phyloP scores from a whole-genome alignment of 2,888 invertebrate genomes.

The Thumatha senex region DNA sequence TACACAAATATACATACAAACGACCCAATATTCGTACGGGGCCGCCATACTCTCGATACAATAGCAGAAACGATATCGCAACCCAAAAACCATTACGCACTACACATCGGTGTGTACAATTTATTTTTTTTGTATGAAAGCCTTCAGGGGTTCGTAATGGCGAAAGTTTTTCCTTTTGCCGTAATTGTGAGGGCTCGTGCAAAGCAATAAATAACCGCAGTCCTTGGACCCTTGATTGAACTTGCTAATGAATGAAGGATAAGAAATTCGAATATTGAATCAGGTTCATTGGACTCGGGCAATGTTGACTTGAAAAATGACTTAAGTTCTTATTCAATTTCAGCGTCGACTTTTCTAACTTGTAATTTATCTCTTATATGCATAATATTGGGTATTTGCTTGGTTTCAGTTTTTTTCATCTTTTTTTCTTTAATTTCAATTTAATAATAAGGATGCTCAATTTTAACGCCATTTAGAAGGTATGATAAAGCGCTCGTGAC shows the following conservation, averaged over 20 bases:
- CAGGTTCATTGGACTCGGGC: constrained; percentile 10
- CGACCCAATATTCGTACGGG: constrained; percentile 21
- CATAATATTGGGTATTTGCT: constrained; percentile 13
- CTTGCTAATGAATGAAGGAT: constrained; percentile 82
- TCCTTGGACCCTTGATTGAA: constrained; percentile 78
- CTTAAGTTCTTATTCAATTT: constrained; percentile 58
- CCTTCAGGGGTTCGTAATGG: constrained; percentile 74
- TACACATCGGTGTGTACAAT: constrained; percentile 67
- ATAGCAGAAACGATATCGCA: constrained; percentile 60
- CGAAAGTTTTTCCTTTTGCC: constrained; percentile 76
- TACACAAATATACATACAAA: constrained; percentile 46
- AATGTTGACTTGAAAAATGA: constrained; percentile 63
- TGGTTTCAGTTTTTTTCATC: too few species aligned
- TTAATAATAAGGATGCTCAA: too few species aligned
- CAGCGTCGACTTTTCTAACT: constrained; percentile 19
- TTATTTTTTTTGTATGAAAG: constrained; percentile 76
- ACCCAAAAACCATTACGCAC: constrained; percentile 73
- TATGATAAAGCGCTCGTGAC: too few species aligned
- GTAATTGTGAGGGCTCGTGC: constrained; percentile 80
- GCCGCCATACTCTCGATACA: constrained; percentile 40
- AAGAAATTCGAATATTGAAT: constrained; percentile 75
- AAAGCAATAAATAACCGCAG: constrained; percentile 81
- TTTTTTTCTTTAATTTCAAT: too few species aligned
- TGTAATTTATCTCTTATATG: constrained; percentile 26
- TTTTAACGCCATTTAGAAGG: too few species aligned